A percentile compares a stretch with the other conserved stretches of the same genome.
phyloP scores from a whole-genome alignment of 1,140 invertebrate genomes.

The Lanistes nyassanus region DNA sequence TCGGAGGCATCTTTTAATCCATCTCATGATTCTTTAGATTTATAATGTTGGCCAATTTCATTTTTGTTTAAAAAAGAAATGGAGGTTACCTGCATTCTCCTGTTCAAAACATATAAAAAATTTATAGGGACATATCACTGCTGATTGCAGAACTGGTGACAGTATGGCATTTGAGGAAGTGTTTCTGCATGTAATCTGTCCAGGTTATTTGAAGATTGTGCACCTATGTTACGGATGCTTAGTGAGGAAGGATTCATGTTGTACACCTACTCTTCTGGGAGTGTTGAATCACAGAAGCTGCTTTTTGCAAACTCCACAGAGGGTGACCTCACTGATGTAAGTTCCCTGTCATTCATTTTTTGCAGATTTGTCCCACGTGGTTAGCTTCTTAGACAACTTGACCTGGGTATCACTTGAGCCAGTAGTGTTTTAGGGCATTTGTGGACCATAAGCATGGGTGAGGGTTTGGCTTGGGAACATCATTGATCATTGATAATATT shows the following conservation, averaged over 20 bases:
- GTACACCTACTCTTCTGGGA: slow-evolving; percentile 93
- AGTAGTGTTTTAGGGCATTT: too few species aligned
- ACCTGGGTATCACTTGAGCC: too few species aligned
- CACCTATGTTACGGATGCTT: slow-evolving; percentile 79
- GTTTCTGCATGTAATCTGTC: slow-evolving; percentile 31
- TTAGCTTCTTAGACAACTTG: too few species aligned
- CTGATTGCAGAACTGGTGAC: neutral
- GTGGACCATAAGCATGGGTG: too few species aligned
- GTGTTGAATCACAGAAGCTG: slow-evolving; percentile 88
- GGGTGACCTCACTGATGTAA: slow-evolving; percentile 80
- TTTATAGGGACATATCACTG: neutral
- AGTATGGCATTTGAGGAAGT: neutral
- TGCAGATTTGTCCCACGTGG: too few species aligned
- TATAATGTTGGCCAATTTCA: too few species aligned
- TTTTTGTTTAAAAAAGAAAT: too few species aligned
- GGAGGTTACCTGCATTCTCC: neutral
- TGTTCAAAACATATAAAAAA: neutral
- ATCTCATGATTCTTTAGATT: too few species aligned
- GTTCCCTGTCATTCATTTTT: too few species aligned
- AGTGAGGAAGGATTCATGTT: slow-evolving; percentile 73
- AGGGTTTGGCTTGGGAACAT: too few species aligned
- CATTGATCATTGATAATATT: too few species aligned
- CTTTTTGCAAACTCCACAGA: slow-evolving; percentile 81
- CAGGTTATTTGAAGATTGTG: slow-evolving; percentile 89
- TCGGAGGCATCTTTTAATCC: too few species aligned